Evolutionary conservation across 2,888 invertebrate genomes (phyloP).

Genomic region (Chymomyza caudatula): DNA sequence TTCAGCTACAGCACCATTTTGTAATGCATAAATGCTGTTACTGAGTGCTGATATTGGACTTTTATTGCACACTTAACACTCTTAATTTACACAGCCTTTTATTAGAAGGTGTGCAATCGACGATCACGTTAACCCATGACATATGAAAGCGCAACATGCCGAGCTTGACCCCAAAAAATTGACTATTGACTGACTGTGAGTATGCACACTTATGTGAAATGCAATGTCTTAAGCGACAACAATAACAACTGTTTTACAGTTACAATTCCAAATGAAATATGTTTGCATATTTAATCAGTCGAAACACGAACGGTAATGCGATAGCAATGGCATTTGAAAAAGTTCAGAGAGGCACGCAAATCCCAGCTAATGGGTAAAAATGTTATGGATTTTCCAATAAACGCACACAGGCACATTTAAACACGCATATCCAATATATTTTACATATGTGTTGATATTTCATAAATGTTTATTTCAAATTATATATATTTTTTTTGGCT

Average conservation of each 20-base stretch:
- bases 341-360: conserved; percentile 35
- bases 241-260: conserved; percentile 12
- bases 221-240: conserved; percentile 5
- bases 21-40: background rate
- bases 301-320: conserved; percentile 39
- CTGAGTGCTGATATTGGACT: background rate
- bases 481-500: no score
- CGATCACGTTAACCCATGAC: background rate
- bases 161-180: background rate
- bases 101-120: background rate
- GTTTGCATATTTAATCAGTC: conserved; percentile 42
- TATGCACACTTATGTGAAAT: no score
- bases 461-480: no score
- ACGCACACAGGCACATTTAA: background rate
- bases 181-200: no score
- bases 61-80: background rate
- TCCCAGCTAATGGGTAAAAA: background rate
- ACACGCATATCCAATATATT: background rate
- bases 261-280: conserved; percentile 30
- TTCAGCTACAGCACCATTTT: background rate
- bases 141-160: background rate
- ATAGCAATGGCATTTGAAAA: conserved; percentile 3
- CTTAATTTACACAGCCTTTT: background rate
- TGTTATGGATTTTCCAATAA: background rate
- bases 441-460: background rate